Base-by-base conservation (phyloP, 2,797 vertebrate species). In the Pyrocephalus nanus region DNA sequence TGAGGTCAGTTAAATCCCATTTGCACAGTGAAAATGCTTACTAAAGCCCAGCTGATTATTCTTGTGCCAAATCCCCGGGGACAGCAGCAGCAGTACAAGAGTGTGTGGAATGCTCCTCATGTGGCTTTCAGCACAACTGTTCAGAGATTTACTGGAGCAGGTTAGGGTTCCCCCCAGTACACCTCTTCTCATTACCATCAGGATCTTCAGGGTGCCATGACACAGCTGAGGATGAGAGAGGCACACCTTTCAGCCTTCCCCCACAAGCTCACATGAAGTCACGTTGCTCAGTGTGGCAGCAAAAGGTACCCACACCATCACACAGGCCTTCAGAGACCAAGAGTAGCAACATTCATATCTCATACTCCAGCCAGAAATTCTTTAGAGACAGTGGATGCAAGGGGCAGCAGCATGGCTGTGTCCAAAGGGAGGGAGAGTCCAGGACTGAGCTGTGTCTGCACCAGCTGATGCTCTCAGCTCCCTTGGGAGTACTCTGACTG, bases 361-460 rank as follows among this genome's bases (percentile, higher is more conserved):
- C 43, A n/a, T 51, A 19, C 12, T 72, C 17, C 66, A 81, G 38
- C 1, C 70, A 88, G 42, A 71, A 92, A 47, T 61, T 65, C 75
- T 83, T 74, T 11, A 27, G 71, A 88, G 43, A 6, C 20, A 36
- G 57, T 6, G 21, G 27, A 25, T 51, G 29, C 11, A 29, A 76
- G 47, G 43, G 32, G 47, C 4, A 6, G 47, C 32, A 32, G 40
- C 0, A 0, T 10, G 23, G 42, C 55, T 73, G 43, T 0, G 0
- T 30, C 34, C 42, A 29, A 18, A n/a, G 21, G 34, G 42, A 53
- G 22, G 26, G 29, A 71, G 12, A 51, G 27, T 18, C 69, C 27
- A 4, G 15, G 0, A 1, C 26, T 2, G 3, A 69, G 38, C 36
- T 45, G 17, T 34, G 7, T 69, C 85, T 43, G 54, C 27, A 18